Evolutionary conservation across 92 coral and sea anemone species (phyloP).

Genomic region (Palythoa caribaeorum): DNA sequence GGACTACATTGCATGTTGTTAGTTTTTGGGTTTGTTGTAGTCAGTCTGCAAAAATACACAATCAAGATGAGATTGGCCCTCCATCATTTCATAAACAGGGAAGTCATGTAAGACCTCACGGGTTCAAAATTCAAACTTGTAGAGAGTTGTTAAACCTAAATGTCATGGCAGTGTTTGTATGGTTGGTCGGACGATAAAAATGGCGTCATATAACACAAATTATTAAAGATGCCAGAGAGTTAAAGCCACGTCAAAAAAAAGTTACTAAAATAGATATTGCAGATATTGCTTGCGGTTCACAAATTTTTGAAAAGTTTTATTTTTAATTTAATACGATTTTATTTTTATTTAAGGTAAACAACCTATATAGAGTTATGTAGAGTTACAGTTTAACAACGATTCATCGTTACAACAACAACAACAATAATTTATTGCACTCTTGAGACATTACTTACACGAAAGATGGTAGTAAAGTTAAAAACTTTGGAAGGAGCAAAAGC

Average conservation of each 20-base stretch:
- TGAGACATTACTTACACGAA: no score
- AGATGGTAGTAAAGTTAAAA: no score
- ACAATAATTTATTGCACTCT: no score
- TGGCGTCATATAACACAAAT: neutral
- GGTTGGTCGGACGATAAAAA: neutral
- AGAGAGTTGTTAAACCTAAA: neutral
- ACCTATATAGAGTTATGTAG: no score
- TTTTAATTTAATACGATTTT: no score
- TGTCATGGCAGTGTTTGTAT: neutral
- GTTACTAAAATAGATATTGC: neutral
- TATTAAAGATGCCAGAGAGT: neutral
- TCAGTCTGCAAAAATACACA: no score
- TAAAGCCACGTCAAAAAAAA: neutral
- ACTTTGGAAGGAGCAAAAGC: no score
- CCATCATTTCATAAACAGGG: neutral
- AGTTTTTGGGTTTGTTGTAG: neutral
- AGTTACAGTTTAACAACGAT: no score
- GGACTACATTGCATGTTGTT: neutral
- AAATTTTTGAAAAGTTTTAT: neutral
- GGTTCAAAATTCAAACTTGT: neutral
- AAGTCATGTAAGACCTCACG: neutral
- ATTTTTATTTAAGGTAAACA: no score
- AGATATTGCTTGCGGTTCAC: neutral
- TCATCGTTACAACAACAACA: no score
- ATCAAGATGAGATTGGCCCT: slow-evolving; percentile 11